phyloP scores from a whole-genome alignment of 2,888 invertebrate species.

The Diadromus collaris region DNA sequence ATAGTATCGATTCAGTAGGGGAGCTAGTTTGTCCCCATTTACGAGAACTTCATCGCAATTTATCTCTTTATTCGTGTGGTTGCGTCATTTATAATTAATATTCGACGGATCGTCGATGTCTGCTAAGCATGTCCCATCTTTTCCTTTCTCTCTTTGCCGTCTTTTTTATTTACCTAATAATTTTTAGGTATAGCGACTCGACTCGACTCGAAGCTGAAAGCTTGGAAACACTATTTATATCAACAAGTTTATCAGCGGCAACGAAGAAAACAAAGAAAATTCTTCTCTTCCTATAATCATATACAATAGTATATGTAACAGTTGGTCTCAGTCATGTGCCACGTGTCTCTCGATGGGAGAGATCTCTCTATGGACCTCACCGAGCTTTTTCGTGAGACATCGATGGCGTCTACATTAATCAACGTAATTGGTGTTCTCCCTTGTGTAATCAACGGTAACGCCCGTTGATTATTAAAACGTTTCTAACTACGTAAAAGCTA shows the following conservation, averaged over 20 bases:
- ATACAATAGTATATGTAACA: slow-evolving; percentile 79
- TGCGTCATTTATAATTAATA: slow-evolving; percentile 28
- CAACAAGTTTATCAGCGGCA: slow-evolving; percentile 70
- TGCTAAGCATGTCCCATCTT: slow-evolving; percentile 26
- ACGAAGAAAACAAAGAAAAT: slow-evolving; percentile 64
- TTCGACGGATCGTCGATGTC: slow-evolving; percentile 35
- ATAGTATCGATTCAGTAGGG: slow-evolving; percentile 20
- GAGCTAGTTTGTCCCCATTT: neutral
- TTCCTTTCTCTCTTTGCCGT: slow-evolving; percentile 24
- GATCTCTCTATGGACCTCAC: slow-evolving; percentile 30
- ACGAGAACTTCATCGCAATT: slow-evolving; percentile 6
- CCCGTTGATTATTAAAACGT: slow-evolving; percentile 77
- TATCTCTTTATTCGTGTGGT: slow-evolving; percentile 20
- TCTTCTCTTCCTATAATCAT: slow-evolving; percentile 74
- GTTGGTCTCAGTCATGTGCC: slow-evolving; percentile 78
- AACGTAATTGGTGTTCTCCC: slow-evolving; percentile 80
- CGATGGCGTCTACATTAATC: slow-evolving; percentile 75
- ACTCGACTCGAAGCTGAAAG: slow-evolving; percentile 72
- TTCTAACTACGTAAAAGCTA: slow-evolving; percentile 67
- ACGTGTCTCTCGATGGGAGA: slow-evolving; percentile 64
- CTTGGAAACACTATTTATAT: slow-evolving; percentile 68
- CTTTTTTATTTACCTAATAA: slow-evolving; percentile 59
- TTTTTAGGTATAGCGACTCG: slow-evolving; percentile 61
- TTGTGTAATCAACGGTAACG: slow-evolving; percentile 77
- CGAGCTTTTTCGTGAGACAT: slow-evolving; percentile 45